These are phyloP conservation scores for Helleia helle DNA, from an alignment of 2,888 invertebrate genomes.

Conservation along the genomic window DNA sequence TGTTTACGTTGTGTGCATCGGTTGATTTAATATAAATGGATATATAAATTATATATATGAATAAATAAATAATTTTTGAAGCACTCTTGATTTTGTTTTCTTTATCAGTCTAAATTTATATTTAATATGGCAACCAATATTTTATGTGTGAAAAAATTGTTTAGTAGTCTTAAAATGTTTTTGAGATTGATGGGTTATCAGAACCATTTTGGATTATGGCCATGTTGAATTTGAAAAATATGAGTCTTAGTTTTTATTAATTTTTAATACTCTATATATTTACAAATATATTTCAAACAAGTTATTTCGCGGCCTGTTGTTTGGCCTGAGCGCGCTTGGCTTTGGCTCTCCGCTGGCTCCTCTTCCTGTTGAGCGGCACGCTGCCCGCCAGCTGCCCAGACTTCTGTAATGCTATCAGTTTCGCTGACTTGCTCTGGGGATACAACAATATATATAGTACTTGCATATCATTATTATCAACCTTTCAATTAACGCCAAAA, in stretches of 20 bases:
- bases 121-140: too few relatives aligned
- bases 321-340: conserved; percentile 45
- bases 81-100: conserved; percentile 56
- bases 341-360: conserved; percentile 52
- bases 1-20: conserved; percentile 61
- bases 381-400: conserved; percentile 57
- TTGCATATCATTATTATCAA: too few relatives aligned
- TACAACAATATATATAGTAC: too few relatives aligned
- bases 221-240: too few relatives aligned
- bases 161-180: too few relatives aligned
- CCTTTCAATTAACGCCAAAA: too few relatives aligned
- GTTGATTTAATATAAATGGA: conserved; percentile 68
- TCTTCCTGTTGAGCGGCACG: conserved; percentile 41
- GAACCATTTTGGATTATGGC: too few relatives aligned
- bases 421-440: conserved; percentile 59
- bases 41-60: conserved; percentile 73
- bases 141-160: too few relatives aligned
- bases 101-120: too few relatives aligned
- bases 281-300: not conserved
- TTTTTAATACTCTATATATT: not conserved
- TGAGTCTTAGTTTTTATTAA: too few relatives aligned
- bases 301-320: conserved; percentile 17
- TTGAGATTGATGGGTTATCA: too few relatives aligned
- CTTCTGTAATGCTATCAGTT: conserved; percentile 54
- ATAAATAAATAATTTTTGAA: conserved; percentile 73